A percentile compares a stretch with the other conserved stretches of the same genome.
Conservation (phyloP, 2,888 invertebrate genomes). For the Pomacea canaliculata region DNA sequence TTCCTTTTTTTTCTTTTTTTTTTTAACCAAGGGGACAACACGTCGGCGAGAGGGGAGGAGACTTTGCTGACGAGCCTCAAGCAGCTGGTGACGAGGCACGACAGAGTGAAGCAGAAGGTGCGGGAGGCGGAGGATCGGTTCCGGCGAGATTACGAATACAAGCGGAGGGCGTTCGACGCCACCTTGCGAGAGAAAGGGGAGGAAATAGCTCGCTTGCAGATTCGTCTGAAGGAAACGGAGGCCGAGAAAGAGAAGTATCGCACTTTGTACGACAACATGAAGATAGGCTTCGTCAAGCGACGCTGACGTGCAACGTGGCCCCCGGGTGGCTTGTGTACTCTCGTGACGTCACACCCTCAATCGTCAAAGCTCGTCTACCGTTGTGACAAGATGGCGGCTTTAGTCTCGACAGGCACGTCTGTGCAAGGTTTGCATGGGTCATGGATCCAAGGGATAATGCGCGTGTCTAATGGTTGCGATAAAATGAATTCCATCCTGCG, state of each 20-base stretch:
- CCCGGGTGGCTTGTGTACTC: too few species aligned
- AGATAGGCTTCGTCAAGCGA: conserved; percentile 35
- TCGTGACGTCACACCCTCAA: too few species aligned
- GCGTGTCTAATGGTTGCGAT: too few species aligned
- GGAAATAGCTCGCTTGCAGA: conserved; percentile 39
- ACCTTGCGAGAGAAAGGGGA: conserved; percentile 42
- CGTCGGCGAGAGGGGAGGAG: not conserved
- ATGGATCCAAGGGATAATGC: too few species aligned
- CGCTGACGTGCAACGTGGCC: not conserved
- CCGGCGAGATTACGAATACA: conserved; percentile 20
- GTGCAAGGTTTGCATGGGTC: too few species aligned
- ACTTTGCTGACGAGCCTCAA: conserved; percentile 20
- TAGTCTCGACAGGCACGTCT: too few species aligned
- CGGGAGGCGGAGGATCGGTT: conserved; percentile 16
- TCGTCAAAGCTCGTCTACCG: too few species aligned
- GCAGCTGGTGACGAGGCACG: conserved; percentile 28
- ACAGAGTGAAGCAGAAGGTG: conserved; percentile 22
- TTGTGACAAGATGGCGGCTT: too few species aligned
- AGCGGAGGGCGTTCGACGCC: conserved; percentile 18
- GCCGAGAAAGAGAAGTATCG: conserved; percentile 52
- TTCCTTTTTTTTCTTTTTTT: too few species aligned
- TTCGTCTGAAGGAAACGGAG: conserved; percentile 40
- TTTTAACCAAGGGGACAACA: too few species aligned
- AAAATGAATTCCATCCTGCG: too few species aligned
- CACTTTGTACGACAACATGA: conserved; percentile 46